Conservation (phyloP, 2,888 invertebrate species). For the Torymus tubicola region DNA sequence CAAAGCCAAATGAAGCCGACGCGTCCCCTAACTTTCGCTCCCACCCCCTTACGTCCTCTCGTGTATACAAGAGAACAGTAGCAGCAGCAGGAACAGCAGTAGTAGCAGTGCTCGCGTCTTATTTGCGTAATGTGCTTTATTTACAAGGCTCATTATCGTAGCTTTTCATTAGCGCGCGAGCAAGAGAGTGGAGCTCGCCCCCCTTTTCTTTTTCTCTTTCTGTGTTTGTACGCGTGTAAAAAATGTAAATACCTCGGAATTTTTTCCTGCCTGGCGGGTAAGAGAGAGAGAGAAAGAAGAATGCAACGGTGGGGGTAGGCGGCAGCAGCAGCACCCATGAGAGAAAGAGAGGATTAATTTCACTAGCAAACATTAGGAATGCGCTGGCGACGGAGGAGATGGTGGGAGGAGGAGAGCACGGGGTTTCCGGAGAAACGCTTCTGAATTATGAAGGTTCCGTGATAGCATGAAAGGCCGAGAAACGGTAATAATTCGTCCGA, state of each 20-base stretch:
- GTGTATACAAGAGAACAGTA: too few species aligned
- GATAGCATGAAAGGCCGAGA: slow-evolving; percentile 45
- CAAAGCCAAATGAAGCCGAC: neutral
- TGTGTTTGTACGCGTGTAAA: too few species aligned
- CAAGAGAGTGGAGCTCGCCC: too few species aligned
- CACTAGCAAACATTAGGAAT: slow-evolving; percentile 39
- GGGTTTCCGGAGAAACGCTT: slow-evolving; percentile 18
- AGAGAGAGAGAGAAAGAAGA: neutral
- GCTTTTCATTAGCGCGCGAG: slow-evolving; percentile 18
- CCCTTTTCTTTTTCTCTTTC: too few species aligned
- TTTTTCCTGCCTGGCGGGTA: neutral
- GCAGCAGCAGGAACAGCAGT: too few species aligned
- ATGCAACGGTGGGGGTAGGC: neutral
- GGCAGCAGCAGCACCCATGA: too few species aligned
- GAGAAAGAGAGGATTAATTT: slow-evolving; percentile 42
- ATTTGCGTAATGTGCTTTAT: slow-evolving; percentile 32
- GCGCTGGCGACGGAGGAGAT: neutral
- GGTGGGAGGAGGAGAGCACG: neutral
- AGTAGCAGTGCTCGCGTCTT: slow-evolving; percentile 3
- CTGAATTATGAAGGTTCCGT: slow-evolving; percentile 50
- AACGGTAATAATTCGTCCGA: slow-evolving; percentile 46
- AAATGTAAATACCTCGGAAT: too few species aligned
- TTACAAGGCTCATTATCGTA: slow-evolving; percentile 9
- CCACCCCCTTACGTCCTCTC: neutral
- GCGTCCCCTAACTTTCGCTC: neutral